Base-by-base conservation (phyloP, 2,797 vertebrate genomes). In the Artibeus lituratus region DNA sequence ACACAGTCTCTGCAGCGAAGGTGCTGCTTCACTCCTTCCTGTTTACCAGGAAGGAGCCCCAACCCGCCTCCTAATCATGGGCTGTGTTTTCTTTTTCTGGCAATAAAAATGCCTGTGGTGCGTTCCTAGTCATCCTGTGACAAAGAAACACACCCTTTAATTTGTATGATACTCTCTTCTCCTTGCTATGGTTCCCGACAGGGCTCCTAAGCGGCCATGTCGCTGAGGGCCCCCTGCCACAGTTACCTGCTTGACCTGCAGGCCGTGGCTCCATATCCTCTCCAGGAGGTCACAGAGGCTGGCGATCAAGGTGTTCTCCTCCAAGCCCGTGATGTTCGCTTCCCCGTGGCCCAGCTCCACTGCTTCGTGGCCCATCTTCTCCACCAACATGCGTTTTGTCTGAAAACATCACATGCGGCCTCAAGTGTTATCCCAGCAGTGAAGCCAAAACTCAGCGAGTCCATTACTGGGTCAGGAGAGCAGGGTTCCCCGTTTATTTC, bases 381-480 rank as follows among this genome's bases (percentile, higher is more conserved):
- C 99, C 98, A 99, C 99, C 98, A 99, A 94, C 99, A 99, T 99
- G 72, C 99, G 98, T 93, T 99, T 99, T 53, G 99, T 99, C 99
- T 99, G 94, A 57, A 94, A 96, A n/a, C 10, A 90, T 49, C 55
- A 94, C 0, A 6, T 11, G 22, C 65, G 42, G 24, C 82, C 59
- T 62, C 11, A 35, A 80, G 37, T 26, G 51, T 87, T 72, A 89
- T 0, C 9, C 15, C 39, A 74, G 70, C 21, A 70, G 26, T 21
- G 74, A 85, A 57, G 85, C 4, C 67, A 19, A 83, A 90, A 42
- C 47, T 29, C 70, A 35, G 29, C 6, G 51, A 22, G 37, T 21
- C 70, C 76, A 42, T 37, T 37, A 77, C 37, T 16, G 14, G 59
- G 10, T 32, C 11, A 70, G 77, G 81, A 95, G 77, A 37, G 18